These are phyloP conservation scores for Drosophila mimetica DNA, from an alignment of 2,888 invertebrate genomes.

Conservation along the genomic window DNA sequence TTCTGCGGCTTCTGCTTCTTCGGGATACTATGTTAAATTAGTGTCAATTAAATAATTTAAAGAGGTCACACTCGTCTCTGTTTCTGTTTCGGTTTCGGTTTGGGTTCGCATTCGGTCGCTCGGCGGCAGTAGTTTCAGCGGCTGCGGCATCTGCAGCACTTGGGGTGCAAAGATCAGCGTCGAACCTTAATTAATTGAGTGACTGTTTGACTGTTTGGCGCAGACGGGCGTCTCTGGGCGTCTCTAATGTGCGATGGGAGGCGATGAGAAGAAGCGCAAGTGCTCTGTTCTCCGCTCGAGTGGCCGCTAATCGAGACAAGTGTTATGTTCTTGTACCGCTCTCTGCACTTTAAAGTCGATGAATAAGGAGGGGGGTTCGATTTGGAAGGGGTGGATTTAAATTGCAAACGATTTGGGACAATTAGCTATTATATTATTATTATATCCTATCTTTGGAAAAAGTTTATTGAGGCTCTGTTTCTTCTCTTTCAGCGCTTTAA, in stretches of 20 bases:
- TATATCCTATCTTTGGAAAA: no score
- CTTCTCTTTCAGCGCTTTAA: no score
- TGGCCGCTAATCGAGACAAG: conserved; percentile 37
- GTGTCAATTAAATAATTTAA: conserved; percentile 85
- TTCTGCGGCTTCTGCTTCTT: conserved; percentile 42
- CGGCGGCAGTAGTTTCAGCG: conserved; percentile 8
- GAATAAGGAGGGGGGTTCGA: no score
- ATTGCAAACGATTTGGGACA: no score
- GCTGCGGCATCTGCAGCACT: conserved; percentile 13
- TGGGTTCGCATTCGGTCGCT: neutral
- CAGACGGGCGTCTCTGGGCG: conserved; percentile 11
- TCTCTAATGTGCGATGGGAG: conserved; percentile 23
- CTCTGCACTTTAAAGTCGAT: neutral
- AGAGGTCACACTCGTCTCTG: conserved; percentile 81
- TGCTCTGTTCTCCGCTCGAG: conserved; percentile 27
- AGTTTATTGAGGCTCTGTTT: no score
- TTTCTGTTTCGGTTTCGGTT: conserved; percentile 5
- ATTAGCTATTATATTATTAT: no score
- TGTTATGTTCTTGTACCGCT: conserved; percentile 11
- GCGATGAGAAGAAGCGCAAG: conserved; percentile 10
- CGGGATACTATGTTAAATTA: conserved; percentile 79
- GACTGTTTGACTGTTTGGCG: conserved; percentile 39
- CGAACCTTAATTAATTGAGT: conserved; percentile 78
- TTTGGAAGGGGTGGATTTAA: neutral
- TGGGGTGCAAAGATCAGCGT: conserved; percentile 78